Conservation (phyloP, 2,113 vertebrate species). For the Tragelaphus scriptus region DNA sequence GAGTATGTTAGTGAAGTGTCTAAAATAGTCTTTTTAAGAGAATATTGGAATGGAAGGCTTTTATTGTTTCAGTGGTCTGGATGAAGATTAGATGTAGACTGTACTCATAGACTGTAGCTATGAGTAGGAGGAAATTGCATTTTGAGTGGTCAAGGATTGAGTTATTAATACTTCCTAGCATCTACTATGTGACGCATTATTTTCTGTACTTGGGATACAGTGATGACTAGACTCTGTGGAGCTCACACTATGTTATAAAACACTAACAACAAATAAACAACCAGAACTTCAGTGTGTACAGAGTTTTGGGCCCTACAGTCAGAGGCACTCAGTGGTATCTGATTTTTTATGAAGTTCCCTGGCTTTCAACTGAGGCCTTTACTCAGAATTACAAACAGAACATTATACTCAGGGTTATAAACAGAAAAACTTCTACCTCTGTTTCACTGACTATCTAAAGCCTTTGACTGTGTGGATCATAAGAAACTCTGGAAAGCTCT, state of each 20-base stretch:
- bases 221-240: background rate
- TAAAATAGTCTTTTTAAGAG: background rate
- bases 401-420: background rate
- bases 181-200: background rate
- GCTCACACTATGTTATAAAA: background rate
- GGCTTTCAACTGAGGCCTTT: background rate
- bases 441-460: background rate
- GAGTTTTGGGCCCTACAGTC: background rate
- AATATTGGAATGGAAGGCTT: background rate
- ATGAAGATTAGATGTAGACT: background rate
- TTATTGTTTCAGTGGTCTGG: background rate
- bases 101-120: background rate
- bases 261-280: background rate
- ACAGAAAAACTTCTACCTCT: background rate
- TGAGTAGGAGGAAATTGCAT: background rate
- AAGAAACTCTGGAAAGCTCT: background rate
- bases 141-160: background rate
- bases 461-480: background rate
- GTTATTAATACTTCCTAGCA: background rate
- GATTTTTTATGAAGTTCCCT: background rate
- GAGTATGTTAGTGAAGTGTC: background rate
- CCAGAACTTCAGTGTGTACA: background rate
- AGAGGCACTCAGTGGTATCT: background rate
- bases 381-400: background rate
- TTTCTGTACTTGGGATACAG: background rate